Conservation (phyloP, 2,888 invertebrate genomes). For the Bimastos eiseni region DNA sequence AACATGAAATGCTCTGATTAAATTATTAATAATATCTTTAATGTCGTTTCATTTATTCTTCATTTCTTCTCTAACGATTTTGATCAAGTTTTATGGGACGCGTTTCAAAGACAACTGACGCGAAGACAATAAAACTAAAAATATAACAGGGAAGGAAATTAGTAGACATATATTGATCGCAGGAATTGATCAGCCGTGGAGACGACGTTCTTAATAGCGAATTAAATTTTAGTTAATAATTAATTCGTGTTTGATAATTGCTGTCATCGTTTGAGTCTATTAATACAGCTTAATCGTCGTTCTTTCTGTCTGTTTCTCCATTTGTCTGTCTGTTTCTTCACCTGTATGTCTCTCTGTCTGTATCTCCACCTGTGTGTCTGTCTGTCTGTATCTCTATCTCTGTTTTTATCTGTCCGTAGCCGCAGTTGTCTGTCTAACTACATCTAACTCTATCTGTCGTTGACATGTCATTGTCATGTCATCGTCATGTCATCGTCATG, state of each 20-base stretch:
- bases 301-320: neutral
- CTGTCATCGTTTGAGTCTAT: neutral
- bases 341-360: neutral
- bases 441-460: no score
- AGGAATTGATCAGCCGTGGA: neutral
- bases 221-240: constrained; percentile 3
- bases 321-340: no score
- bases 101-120: neutral
- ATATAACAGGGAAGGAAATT: neutral
- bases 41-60: no score
- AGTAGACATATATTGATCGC: neutral
- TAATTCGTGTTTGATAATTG: neutral
- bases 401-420: neutral
- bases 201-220: neutral
- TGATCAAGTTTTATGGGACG: neutral
- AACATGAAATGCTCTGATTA: no score
- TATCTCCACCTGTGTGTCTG: neutral
- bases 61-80: neutral
- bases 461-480: no score
- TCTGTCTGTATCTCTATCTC: neutral
- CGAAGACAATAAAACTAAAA: neutral
- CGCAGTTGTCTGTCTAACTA: neutral
- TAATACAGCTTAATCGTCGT: no score
- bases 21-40: no score
- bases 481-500: no score